phyloP scores from a whole-genome alignment of 2,888 invertebrate genomes.

The Trilocha varians region DNA sequence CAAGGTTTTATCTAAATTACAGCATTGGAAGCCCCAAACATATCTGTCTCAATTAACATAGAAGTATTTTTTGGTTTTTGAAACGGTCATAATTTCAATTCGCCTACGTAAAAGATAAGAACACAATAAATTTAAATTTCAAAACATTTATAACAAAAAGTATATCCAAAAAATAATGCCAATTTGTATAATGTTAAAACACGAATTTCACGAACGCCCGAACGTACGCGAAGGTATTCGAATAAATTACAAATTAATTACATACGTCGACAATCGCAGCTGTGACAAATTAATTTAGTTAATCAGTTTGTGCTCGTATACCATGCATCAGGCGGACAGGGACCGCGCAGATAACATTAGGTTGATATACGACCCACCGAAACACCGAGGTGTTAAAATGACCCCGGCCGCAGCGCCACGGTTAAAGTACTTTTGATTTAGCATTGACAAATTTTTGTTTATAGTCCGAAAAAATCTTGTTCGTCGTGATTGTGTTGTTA shows the following conservation, averaged over 20 bases:
- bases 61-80: conserved; percentile 20
- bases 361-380: conserved; percentile 57
- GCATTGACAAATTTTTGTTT: conserved; percentile 28
- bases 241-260: conserved; percentile 45
- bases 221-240: conserved; percentile 19
- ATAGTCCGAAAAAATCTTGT: conserved; percentile 16
- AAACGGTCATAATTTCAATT: conserved; percentile 14
- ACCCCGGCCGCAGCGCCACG: conserved; percentile 25
- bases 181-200: neutral
- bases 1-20: conserved; percentile 64
- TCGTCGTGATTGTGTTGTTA: neutral
- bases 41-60: conserved; percentile 54
- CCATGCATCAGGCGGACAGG: conserved; percentile 64
- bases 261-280: conserved; percentile 28
- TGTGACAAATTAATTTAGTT: conserved; percentile 69
- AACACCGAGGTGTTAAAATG: conserved; percentile 42
- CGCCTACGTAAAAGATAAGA: neutral
- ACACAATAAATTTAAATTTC: neutral
- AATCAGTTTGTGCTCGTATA: conserved; percentile 53
- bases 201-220: conserved; percentile 2
- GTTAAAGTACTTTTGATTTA: conserved; percentile 29
- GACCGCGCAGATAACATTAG: conserved; percentile 55
- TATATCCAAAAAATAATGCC: neutral
- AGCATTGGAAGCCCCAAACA: conserved; percentile 55
- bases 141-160: neutral